Base-by-base conservation (phyloP, 1,140 invertebrate genomes). In the Thaumatotibia leucotreta region DNA sequence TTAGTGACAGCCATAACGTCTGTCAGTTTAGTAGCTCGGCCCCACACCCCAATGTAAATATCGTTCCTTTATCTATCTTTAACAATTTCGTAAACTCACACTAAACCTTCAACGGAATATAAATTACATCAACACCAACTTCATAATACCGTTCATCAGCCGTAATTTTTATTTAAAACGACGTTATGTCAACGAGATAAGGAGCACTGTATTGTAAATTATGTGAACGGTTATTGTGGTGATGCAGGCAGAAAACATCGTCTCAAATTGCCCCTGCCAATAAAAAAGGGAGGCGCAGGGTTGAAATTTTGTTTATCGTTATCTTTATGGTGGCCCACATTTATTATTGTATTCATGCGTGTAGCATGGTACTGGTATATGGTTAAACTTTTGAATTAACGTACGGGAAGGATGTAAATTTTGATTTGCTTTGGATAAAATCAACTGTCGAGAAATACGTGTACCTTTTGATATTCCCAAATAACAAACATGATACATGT, bases 1-100 rank as follows among this genome's bases (percentile, higher is more conserved):
- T 84, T 81, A 82, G 72, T 67, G 64, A 66, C 69, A 69, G 71
- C 76, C 76, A 76, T 77, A 85, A 85, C 69, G 74, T 76, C 74
- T 80, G 77, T 78, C 77, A 72, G 73, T 75, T 74, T 71, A 72
- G 72, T 72, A 58, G 61, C 65, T 72, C 71, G 70, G 64, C 39
- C 58, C 72, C 79, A 84, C 68, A 74, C 79, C 82, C 79, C 77
- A 83, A 80, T 83, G 82, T 84, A 88, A 86, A 88, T 84, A 89
- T 82, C 79, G 77, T 75, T 73, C 82, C 83, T 81, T 88, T 89
- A 89, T 88, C 85, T 86, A 80, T 84, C 84, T 87, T 88, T 86
- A 90, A 90, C 84, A 88, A 90, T 90, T 90, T 85, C 83, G 81
- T 87, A 84, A 84, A 86, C 83, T 83, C 82, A 74, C 75, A 85